Evolutionary conservation across 2,888 invertebrate genomes (phyloP).

Genomic region (Agrilus cyanescens): DNA sequence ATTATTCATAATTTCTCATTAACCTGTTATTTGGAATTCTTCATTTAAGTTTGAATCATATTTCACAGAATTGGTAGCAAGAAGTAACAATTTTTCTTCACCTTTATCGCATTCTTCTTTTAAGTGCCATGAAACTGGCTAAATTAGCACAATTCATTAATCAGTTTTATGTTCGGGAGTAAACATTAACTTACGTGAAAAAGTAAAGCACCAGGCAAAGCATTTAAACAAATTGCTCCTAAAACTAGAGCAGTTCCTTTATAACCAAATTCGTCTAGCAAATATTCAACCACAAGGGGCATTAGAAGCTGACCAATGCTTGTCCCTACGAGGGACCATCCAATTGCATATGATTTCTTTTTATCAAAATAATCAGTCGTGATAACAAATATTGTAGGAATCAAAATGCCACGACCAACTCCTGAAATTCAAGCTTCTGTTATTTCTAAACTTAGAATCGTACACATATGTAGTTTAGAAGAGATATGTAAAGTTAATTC

Average conservation of each 20-base stretch:
- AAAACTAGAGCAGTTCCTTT: slow-evolving; percentile 51
- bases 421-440: too few species aligned
- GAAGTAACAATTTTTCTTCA: slow-evolving; percentile 25
- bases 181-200: slow-evolving; percentile 39
- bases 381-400: slow-evolving; percentile 58
- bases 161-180: slow-evolving; percentile 10
- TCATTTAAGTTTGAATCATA: background rate
- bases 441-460: too few species aligned
- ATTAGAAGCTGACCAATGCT: slow-evolving; percentile 64
- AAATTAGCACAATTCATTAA: background rate
- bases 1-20: background rate
- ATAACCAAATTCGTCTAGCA: slow-evolving; percentile 53
- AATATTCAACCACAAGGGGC: slow-evolving; percentile 56
- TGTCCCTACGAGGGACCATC: slow-evolving; percentile 62
- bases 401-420: slow-evolving; percentile 57
- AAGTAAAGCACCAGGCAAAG: slow-evolving; percentile 36
- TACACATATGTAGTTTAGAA: too few species aligned
- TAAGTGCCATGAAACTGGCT: slow-evolving; percentile 15
- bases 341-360: slow-evolving; percentile 60
- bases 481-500: too few species aligned
- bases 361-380: slow-evolving; percentile 59
- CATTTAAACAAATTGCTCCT: slow-evolving; percentile 50
- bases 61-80: background rate
- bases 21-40: background rate
- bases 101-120: slow-evolving; percentile 31